phyloP scores from a whole-genome alignment of 2,888 invertebrate genomes.

The Epinotia nisella region DNA sequence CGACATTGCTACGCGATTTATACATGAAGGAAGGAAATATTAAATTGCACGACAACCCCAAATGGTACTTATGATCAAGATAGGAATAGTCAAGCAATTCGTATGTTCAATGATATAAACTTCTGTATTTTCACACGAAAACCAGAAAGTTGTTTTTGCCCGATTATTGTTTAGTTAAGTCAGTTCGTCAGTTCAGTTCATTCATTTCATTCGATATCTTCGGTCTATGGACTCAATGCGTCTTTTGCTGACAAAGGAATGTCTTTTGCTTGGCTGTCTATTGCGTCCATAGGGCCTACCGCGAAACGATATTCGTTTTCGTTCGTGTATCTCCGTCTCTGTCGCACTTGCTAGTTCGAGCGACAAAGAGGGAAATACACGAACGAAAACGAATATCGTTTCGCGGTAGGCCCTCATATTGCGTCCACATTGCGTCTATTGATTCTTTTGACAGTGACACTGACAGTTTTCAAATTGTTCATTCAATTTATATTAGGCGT shows the following conservation, averaged over 20 bases:
- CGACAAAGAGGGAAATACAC: no score
- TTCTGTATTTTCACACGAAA: constrained; percentile 15
- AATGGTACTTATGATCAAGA: constrained; percentile 4
- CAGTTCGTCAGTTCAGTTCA: background rate
- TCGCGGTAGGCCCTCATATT: no score
- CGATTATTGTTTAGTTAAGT: constrained; percentile 20
- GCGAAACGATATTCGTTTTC: no score
- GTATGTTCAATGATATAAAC: background rate
- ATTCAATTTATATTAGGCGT: background rate
- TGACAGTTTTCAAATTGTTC: constrained; percentile 22
- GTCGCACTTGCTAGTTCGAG: no score
- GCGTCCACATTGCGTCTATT: constrained; percentile 6
- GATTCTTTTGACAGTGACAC: constrained; percentile 29
- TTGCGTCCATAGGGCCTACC: no score
- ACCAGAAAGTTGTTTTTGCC: constrained; percentile 15
- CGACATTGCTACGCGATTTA: constrained; percentile 61
- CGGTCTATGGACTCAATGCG: background rate
- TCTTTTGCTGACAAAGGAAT: no score
- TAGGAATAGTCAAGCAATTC: constrained; percentile 2
- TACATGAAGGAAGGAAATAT: constrained; percentile 33
- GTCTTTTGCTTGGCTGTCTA: no score
- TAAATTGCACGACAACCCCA: background rate
- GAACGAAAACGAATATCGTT: no score
- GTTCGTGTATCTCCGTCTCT: no score
- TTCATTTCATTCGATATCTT: no score